phyloP scores from a whole-genome alignment of 2,888 invertebrate genomes.

The Thumatha senex region DNA sequence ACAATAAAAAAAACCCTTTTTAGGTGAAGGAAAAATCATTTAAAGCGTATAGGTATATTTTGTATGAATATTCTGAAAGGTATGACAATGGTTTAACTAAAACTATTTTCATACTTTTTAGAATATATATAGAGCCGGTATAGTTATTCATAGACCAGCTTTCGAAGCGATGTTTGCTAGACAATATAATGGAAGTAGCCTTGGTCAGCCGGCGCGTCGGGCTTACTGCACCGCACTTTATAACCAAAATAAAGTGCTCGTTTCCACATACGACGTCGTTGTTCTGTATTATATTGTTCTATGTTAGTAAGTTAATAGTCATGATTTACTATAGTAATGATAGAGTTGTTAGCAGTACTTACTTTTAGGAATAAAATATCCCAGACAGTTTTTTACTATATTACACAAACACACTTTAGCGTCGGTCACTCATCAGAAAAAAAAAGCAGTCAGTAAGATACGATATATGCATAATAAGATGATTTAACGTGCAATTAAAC shows the following conservation, averaged over 20 bases:
- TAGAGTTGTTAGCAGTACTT: no score
- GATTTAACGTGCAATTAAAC: no score
- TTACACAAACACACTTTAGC: no score
- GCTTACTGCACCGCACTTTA: slow-evolving; percentile 25
- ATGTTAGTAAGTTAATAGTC: neutral
- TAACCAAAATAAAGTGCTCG: slow-evolving; percentile 21
- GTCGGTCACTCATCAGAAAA: no score
- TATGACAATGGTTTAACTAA: no score
- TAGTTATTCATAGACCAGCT: slow-evolving; percentile 8
- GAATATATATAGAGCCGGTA: neutral
- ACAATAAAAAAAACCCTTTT: no score
- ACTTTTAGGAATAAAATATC: no score
- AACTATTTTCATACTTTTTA: slow-evolving; percentile 9
- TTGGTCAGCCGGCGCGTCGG: slow-evolving; percentile 13
- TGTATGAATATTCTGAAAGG: no score
- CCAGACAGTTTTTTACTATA: no score
- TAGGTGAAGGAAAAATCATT: neutral
- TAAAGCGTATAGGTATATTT: neutral
- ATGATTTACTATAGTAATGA: no score
- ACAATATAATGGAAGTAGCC: slow-evolving; percentile 30
- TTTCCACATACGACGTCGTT: slow-evolving; percentile 14
- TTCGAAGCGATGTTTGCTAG: slow-evolving; percentile 20
- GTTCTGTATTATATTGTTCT: slow-evolving; percentile 1
- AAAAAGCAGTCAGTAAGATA: no score
- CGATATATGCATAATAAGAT: no score